phyloP scores from a whole-genome alignment of 2,797 vertebrate genomes.

The Trichosurus vulpecula region DNA sequence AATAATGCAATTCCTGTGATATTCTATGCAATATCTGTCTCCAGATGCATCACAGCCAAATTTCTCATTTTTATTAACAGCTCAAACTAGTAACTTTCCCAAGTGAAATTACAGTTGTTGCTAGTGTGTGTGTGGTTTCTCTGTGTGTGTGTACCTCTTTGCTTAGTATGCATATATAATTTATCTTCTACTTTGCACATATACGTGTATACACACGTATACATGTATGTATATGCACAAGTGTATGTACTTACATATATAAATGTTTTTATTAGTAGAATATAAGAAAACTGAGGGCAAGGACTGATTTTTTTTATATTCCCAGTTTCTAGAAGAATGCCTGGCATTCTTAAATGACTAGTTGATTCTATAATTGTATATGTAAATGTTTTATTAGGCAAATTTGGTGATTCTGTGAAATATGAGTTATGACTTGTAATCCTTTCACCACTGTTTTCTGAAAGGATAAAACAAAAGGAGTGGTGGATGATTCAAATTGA shows the following conservation, averaged over 20 bases:
- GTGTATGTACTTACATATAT: neutral
- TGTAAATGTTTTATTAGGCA: neutral
- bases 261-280: neutral
- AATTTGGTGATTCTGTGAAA: neutral
- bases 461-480: neutral
- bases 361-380: neutral
- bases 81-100: neutral
- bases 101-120: constrained; percentile 17
- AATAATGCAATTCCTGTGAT: neutral
- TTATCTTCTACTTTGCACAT: neutral
- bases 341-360: neutral
- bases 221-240: neutral
- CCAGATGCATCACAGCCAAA: constrained; percentile 6
- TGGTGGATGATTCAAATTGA: neutral
- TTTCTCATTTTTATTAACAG: neutral
- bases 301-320: neutral
- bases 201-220: neutral
- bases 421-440: neutral
- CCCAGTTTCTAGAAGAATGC: neutral
- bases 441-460: neutral
- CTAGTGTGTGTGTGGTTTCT: neutral
- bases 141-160: neutral
- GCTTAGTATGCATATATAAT: neutral
- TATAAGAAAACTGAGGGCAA: neutral
- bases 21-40: constrained; percentile 21